phyloP scores from a whole-genome alignment of 2,797 vertebrate species.

The Sandelia bainsii region DNA sequence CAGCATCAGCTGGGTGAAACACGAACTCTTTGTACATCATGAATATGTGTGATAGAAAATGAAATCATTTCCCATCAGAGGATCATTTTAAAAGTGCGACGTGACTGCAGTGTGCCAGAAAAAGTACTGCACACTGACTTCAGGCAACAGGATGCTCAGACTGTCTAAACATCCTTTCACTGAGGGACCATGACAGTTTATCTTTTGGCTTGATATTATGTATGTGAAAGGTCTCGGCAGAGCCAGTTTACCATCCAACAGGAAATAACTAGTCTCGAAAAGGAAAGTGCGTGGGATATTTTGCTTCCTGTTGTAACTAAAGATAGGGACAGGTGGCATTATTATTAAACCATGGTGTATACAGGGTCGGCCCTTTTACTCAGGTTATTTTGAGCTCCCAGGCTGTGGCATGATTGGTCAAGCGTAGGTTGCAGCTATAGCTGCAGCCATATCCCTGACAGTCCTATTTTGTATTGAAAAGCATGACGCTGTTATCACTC shows the following conservation, averaged over 20 bases:
- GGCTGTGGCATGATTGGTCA: constrained; percentile 26
- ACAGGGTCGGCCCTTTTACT: constrained; percentile 54
- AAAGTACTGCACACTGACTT: background rate
- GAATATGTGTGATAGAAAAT: constrained; percentile 37
- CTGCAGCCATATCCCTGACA: constrained; percentile 38
- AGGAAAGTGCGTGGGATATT: constrained; percentile 8
- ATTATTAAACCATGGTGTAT: constrained; percentile 49
- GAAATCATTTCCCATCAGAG: constrained; percentile 25
- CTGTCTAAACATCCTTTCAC: constrained; percentile 14
- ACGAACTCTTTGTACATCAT: constrained; percentile 30
- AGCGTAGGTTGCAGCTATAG: constrained; percentile 33
- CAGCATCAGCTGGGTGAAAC: constrained; percentile 31
- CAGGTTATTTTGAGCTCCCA: constrained; percentile 50
- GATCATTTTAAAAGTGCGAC: constrained; percentile 23
- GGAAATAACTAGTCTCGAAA: constrained; percentile 11
- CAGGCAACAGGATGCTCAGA: constrained; percentile 12
- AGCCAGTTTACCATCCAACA: constrained; percentile 12
- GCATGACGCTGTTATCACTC: constrained; percentile 17
- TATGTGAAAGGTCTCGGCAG: constrained; percentile 10
- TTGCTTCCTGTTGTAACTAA: constrained; percentile 12
- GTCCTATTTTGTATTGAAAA: constrained; percentile 43
- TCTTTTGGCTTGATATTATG: background rate
- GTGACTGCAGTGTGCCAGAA: background rate
- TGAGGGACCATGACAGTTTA: constrained; percentile 2
- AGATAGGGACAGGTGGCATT: constrained; percentile 32